These are phyloP conservation scores for Triplophysa tibetana DNA, from an alignment of 2,113 vertebrate genomes.

Conservation along the genomic window DNA sequence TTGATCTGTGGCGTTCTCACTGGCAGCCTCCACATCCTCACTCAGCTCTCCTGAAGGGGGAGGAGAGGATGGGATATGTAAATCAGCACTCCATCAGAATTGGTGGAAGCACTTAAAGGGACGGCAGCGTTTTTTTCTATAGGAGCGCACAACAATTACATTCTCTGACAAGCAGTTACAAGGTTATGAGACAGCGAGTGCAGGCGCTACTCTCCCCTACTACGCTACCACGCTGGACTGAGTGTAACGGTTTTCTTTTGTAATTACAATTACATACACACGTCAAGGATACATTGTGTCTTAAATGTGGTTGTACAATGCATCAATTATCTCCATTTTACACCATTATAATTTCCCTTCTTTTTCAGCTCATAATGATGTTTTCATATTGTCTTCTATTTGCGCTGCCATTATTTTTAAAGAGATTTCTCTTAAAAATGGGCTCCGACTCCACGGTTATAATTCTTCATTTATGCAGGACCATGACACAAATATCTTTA, in stretches of 20 bases:
- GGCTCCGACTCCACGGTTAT: conserved; percentile 42
- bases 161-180: conserved; percentile 74
- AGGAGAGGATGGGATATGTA: conserved; percentile 79
- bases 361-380: conserved; percentile 8
- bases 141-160: conserved; percentile 76
- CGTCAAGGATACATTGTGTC: not conserved
- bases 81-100: conserved; percentile 82
- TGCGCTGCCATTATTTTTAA: conserved; percentile 36
- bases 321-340: not conserved
- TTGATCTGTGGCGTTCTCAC: conserved; percentile 84
- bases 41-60: conserved; percentile 89
- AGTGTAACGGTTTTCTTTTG: conserved; percentile 47
- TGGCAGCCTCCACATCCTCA: conserved; percentile 94
- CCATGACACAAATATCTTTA: conserved; percentile 61
- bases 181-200: conserved; percentile 72
- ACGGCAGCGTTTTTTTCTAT: conserved; percentile 77
- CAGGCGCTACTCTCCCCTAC: conserved; percentile 55
- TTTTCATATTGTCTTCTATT: conserved; percentile 41
- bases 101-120: conserved; percentile 85
- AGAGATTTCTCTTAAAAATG: conserved; percentile 40
- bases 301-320: not conserved
- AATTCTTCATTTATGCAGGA: conserved; percentile 60
- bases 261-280: conserved; percentile 39
- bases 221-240: conserved; percentile 15
- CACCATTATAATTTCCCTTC: conserved; percentile 5